Percentiles rank a stretch among this genome's conserved stretches.
phyloP scores from a whole-genome alignment of 2,797 vertebrate genomes.

The Cercopithecus petaurista region DNA sequence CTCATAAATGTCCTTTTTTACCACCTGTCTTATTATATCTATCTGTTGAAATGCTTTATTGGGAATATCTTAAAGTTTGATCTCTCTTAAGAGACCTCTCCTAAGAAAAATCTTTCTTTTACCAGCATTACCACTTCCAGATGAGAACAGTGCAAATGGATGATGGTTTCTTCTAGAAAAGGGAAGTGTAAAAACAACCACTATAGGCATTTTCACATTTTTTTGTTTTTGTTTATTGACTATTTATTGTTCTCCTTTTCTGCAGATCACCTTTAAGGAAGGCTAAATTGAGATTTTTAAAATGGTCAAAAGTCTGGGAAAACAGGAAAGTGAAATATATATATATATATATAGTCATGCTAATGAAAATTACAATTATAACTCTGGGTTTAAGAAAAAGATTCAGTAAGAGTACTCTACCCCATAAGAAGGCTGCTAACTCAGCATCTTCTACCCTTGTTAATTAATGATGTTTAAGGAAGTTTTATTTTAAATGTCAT shows the following conservation, averaged over 20 bases:
- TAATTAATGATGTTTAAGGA: not conserved
- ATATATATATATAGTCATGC: not conserved
- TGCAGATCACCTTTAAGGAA: not conserved
- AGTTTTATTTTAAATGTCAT: slow-evolving; percentile 32
- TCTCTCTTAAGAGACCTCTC: not conserved
- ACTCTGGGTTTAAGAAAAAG: not conserved
- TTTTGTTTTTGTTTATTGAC: not conserved
- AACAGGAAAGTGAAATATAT: not conserved
- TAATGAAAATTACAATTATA: not conserved
- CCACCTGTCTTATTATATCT: not conserved
- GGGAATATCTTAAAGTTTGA: not conserved
- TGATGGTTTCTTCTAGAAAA: not conserved
- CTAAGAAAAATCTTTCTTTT: not conserved
- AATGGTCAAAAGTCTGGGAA: not conserved
- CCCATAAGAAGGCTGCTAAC: not conserved
- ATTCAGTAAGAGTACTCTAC: not conserved
- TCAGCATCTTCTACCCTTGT: not conserved
- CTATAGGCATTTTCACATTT: not conserved
- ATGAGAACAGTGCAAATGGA: not conserved
- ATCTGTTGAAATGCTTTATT: not conserved
- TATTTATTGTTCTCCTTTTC: not conserved
- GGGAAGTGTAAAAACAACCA: not conserved
- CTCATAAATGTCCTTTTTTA: not conserved
- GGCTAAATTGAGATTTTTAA: not conserved
- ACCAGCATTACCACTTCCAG: not conserved